These are phyloP conservation scores for Deroplatys truncata DNA, from an alignment of 2,888 invertebrate genomes.

Conservation along the genomic window DNA sequence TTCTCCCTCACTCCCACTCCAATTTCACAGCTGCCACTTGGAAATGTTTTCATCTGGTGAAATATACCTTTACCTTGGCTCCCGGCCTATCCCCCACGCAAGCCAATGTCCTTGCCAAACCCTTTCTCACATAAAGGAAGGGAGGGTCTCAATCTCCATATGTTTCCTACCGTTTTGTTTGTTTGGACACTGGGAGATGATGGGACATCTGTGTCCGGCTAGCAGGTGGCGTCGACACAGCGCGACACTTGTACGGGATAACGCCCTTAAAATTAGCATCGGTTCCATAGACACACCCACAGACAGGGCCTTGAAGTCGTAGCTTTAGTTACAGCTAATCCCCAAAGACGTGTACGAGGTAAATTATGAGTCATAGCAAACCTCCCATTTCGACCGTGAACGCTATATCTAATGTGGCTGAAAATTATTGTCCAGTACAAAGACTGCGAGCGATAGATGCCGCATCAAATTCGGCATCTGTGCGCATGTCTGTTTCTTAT, in stretches of 20 bases:
- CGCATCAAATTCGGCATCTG: no score
- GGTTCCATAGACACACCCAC: neutral
- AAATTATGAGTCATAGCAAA: neutral
- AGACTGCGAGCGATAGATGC: no score
- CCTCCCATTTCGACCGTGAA: neutral
- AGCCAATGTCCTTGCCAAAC: neutral
- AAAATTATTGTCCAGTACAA: no score
- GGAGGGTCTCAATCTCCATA: neutral
- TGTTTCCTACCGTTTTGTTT: neutral
- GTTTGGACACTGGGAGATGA: neutral
- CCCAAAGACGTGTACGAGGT: neutral
- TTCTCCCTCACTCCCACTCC: no score
- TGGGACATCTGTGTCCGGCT: neutral
- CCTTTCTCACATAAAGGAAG: neutral
- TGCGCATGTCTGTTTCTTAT: no score
- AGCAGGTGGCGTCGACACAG: neutral
- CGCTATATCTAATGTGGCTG: no score
- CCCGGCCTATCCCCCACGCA: neutral
- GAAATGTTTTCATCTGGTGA: neutral
- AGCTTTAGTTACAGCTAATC: neutral
- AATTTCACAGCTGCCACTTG: neutral
- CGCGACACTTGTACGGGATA: neutral
- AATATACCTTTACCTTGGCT: neutral
- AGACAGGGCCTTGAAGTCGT: neutral
- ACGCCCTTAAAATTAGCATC: neutral